Evolutionary conservation across 2,797 vertebrate species (phyloP), one percentile per base, ranked within the genome.

Genomic region (Cuniculus paca): DNA sequence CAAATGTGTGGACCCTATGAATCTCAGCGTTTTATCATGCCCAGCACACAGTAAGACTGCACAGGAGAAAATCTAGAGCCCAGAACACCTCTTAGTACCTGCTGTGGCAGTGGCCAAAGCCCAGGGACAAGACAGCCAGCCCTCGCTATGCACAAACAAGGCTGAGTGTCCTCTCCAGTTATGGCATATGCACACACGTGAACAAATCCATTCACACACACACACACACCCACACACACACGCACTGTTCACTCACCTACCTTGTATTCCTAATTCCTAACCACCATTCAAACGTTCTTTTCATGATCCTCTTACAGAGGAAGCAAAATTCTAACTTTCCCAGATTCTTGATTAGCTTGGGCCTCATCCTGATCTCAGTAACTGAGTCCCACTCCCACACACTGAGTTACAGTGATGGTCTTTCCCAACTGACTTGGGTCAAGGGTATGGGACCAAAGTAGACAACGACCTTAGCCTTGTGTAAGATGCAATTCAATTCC

Each of bases 221-320:
- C 68, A 72, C 65, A 36, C n/a, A 68, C 65, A 68, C 65, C 36
- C 34, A n/a, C 63, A 65, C 48, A 58, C 5, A 20, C 11, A 16
- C 12, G 63, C 60, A 5, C 88, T 13, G 28, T 28, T 24, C 54
- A 63, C 56, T 3, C 36, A 70, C 36, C 28, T 5, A 39, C 39
- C 60, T 68, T 56, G 26, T 45, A 5, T 61, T 79, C 70, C 87
- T 88, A 86, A 86, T 92, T n/a, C 63, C 54, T 63, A 56, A 91
- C 34, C 34, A 72, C 52, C 45, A 90, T 75, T 19, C 45, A 50
- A 28, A 48, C 16, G 39, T 42, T 70, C 68, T 82, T 65, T 89
- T 48, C 13, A 60, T 16, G 61, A 24, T 48, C 52, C 24, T 70
- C 72, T 60, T 54, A 60, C 1, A 56, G 48, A 65, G 50, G 48